These are phyloP conservation scores for Elegia similella DNA, from an alignment of 2,888 invertebrate genomes.

Conservation along the genomic window DNA sequence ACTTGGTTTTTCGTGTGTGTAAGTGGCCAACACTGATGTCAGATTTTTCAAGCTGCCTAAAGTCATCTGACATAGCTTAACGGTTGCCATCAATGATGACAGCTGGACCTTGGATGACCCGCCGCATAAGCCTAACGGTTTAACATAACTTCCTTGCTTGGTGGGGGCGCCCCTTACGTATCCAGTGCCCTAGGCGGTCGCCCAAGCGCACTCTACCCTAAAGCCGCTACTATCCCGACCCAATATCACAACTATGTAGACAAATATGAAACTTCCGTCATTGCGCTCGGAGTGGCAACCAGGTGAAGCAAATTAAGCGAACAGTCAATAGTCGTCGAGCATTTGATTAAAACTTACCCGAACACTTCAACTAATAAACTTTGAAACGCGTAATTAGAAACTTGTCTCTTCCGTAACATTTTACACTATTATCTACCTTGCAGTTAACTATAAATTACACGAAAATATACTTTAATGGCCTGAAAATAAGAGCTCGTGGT, in stretches of 20 bases:
- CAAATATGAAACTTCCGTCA: conserved; percentile 14
- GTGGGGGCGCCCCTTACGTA: too few species aligned
- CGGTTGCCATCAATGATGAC: too few species aligned
- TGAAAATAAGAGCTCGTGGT: conserved; percentile 1
- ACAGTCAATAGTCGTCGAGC: conserved; percentile 34
- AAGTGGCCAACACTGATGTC: too few species aligned
- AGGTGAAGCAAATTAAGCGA: conserved; percentile 32
- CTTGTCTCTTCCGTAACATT: conserved; percentile 34
- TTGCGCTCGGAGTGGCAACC: conserved; percentile 21
- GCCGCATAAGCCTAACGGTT: too few species aligned
- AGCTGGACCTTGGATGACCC: too few species aligned
- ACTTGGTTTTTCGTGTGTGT: too few species aligned
- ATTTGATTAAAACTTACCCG: conserved; percentile 30
- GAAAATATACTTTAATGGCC: conserved; percentile 12
- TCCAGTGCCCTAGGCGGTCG: too few species aligned
- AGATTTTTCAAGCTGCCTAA: too few species aligned
- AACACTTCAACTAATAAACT: conserved; percentile 40
- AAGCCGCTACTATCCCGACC: too few species aligned
- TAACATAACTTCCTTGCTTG: too few species aligned
- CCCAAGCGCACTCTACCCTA: too few species aligned
- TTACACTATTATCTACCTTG: conserved; percentile 20
- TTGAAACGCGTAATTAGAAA: conserved; percentile 39
- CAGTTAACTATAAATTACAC: conserved; percentile 1
- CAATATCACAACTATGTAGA: not conserved
- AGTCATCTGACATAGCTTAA: too few species aligned